Percentiles rank a stretch among this genome's conserved stretches.
These are phyloP conservation scores for Halcyon leucocephala DNA, from an alignment of 2,797 vertebrate genomes.

Conservation along the genomic window DNA sequence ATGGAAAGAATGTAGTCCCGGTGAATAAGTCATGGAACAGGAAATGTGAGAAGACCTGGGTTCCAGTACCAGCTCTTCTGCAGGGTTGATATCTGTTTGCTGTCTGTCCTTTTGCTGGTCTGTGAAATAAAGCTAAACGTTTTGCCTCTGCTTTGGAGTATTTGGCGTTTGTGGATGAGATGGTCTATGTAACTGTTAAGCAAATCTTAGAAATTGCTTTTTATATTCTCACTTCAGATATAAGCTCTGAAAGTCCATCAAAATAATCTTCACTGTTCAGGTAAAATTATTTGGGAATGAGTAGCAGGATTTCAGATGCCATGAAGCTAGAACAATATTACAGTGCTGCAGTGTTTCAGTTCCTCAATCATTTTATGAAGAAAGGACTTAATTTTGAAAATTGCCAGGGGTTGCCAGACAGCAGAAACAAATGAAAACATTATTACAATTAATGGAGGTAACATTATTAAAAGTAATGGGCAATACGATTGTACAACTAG, in stretches of 20 bases:
- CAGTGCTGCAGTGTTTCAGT: background rate
- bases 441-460: constrained; percentile 45
- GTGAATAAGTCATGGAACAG: constrained; percentile 1
- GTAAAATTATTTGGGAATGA: background rate
- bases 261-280: background rate
- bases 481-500: constrained; percentile 13
- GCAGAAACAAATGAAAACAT: constrained; percentile 42
- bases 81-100: background rate
- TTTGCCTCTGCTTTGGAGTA: background rate
- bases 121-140: background rate
- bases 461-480: constrained; percentile 56
- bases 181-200: background rate
- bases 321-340: background rate
- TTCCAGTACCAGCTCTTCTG: background rate
- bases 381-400: constrained; percentile 55
- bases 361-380: background rate
- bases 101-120: background rate
- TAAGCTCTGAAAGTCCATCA: background rate
- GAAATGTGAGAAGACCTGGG: background rate
- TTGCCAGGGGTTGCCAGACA: constrained; percentile 41
- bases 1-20: background rate
- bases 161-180: background rate
- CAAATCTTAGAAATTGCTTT: background rate
- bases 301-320: background rate
- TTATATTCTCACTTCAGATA: background rate